phyloP scores from a whole-genome alignment of 2,888 invertebrate species.

The Laspeyria flexula region DNA sequence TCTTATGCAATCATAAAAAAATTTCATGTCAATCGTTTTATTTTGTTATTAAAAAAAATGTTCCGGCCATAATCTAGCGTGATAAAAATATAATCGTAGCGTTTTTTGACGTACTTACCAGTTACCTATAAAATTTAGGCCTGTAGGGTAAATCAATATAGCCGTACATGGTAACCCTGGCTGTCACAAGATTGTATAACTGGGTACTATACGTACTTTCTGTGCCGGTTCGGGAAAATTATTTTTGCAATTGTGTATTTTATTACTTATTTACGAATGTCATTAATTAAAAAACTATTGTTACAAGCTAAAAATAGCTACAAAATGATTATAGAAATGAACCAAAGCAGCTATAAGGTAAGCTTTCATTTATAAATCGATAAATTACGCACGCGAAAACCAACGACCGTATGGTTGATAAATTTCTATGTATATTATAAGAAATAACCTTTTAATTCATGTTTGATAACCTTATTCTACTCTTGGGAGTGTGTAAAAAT shows the following conservation, averaged over 20 bases:
- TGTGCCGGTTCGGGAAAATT: conserved; percentile 6
- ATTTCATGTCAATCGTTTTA: too few relatives aligned
- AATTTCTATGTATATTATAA: not conserved
- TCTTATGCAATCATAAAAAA: too few relatives aligned
- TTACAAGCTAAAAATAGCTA: conserved; percentile 62
- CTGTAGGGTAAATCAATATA: conserved; percentile 1
- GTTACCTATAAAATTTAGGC: too few relatives aligned
- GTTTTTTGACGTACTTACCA: too few relatives aligned
- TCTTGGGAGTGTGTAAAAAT: conserved; percentile 12
- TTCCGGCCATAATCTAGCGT: too few relatives aligned
- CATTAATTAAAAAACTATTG: conserved; percentile 69
- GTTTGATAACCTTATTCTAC: conserved; percentile 9
- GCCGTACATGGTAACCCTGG: conserved; percentile 21
- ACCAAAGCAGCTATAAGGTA: conserved; percentile 63
- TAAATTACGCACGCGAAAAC: not conserved
- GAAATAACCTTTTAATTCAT: conserved; percentile 14
- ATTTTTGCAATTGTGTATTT: conserved; percentile 18
- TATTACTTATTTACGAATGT: conserved; percentile 55
- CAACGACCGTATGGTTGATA: not conserved
- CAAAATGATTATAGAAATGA: conserved; percentile 59
- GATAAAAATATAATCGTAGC: too few relatives aligned
- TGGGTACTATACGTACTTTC: too few relatives aligned
- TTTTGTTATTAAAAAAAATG: too few relatives aligned
- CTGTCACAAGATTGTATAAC: conserved; percentile 20
- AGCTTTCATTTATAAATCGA: conserved; percentile 44